phyloP scores from a whole-genome alignment of 2,113 vertebrate genomes.

The Hydrochoerus hydrochaeris region DNA sequence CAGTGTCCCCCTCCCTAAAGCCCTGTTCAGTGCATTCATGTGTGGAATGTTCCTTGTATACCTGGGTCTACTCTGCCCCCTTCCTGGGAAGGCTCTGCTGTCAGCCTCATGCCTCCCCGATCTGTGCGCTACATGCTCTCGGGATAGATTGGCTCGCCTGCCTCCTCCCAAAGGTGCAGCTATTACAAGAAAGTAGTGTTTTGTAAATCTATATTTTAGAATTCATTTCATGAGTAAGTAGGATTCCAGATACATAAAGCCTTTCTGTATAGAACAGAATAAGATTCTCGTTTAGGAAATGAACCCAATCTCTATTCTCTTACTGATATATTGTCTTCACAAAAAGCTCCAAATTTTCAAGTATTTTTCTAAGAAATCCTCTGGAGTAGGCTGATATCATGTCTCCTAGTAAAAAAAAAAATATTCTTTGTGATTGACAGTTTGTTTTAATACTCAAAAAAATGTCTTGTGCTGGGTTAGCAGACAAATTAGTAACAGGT shows the following conservation, averaged over 20 bases:
- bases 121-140: neutral
- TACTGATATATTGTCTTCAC: neutral
- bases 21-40: accelerated
- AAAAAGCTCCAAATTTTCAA: constrained; percentile 10
- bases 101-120: neutral
- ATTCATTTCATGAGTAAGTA: neutral
- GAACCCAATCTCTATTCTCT: neutral
- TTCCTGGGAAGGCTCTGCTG: neutral
- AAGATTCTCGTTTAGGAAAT: neutral
- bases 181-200: neutral
- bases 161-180: neutral
- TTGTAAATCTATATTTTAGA: neutral
- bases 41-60: neutral
- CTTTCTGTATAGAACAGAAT: neutral
- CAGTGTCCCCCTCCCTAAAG: neutral
- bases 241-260: neutral
- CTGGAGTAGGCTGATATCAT: neutral
- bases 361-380: neutral
- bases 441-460: constrained; percentile 44
- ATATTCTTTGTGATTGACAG: neutral
- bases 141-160: neutral
- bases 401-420: neutral
- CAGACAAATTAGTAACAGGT: neutral
- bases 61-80: neutral
- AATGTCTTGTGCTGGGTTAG: neutral